Percentiles rank a stretch among this genome's conserved stretches.
Conservation (phyloP, 2,113 vertebrate genomes). For the Galeopterus variegatus region DNA sequence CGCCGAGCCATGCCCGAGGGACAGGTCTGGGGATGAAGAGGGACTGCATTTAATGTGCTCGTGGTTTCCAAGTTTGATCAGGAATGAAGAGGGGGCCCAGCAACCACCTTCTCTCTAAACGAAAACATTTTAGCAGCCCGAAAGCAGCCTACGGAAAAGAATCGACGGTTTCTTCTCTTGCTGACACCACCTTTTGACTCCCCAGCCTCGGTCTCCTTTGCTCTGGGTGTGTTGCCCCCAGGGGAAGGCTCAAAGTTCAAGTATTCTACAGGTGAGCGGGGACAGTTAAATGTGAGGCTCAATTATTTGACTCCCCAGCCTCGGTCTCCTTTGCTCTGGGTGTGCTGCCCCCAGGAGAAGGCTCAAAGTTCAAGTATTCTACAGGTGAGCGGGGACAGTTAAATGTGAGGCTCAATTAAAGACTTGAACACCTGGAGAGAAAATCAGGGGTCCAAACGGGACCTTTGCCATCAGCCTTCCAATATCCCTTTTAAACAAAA, state of each 20-base stretch:
- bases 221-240: background rate
- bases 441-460: background rate
- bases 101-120: too few species aligned
- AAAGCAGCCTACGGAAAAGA: background rate
- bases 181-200: background rate
- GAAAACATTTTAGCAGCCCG: background rate
- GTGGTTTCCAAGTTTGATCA: background rate
- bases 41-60: rapidly evolving
- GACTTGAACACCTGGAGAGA: background rate
- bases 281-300: background rate
- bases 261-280: too few species aligned
- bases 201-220: background rate
- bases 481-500: background rate
- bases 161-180: background rate
- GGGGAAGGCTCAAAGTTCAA: background rate
- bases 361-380: background rate
- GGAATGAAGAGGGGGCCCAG: background rate
- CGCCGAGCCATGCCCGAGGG: background rate
- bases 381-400: background rate
- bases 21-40: background rate
- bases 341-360: background rate
- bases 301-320: background rate
- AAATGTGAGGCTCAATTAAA: background rate
- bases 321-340: background rate
- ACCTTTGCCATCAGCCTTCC: background rate